phyloP scores from a whole-genome alignment of 2,797 vertebrate genomes.

The Tragelaphus oryx region DNA sequence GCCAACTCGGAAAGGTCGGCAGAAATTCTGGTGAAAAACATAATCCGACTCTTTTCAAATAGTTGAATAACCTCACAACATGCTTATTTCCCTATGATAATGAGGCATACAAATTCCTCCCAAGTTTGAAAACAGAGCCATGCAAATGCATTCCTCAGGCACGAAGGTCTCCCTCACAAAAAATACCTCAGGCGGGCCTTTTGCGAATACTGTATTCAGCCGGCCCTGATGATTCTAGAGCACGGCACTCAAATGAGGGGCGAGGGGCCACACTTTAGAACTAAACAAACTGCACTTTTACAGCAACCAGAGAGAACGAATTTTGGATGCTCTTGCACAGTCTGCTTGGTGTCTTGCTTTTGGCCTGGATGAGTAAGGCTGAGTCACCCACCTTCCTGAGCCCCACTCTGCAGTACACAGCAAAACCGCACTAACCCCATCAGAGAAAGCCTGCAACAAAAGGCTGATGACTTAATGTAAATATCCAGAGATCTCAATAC shows the following conservation, averaged over 20 bases:
- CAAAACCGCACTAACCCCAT: background rate
- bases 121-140: conserved; percentile 10
- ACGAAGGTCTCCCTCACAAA: conserved; percentile 4
- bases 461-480: conserved; percentile 34
- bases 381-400: background rate
- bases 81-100: conserved; percentile 39
- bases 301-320: background rate
- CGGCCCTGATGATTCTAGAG: background rate
- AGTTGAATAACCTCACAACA: conserved; percentile 19
- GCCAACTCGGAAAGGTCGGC: conserved; percentile 27
- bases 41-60: conserved; percentile 3
- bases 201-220: background rate
- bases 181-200: background rate
- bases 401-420: background rate
- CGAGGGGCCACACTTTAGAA: background rate
- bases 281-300: background rate
- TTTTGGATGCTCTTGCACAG: background rate
- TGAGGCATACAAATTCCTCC: background rate
- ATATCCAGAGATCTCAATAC: conserved; percentile 27
- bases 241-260: background rate
- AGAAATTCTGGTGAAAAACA: background rate
- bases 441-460: background rate
- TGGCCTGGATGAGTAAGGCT: background rate
- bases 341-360: background rate
- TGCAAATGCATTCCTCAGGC: conserved; percentile 42